Percentiles rank a stretch among this genome's conserved stretches.
Evolutionary conservation across 2,113 vertebrate species (phyloP).

Genomic region (Daphoenositta chrysoptera): DNA sequence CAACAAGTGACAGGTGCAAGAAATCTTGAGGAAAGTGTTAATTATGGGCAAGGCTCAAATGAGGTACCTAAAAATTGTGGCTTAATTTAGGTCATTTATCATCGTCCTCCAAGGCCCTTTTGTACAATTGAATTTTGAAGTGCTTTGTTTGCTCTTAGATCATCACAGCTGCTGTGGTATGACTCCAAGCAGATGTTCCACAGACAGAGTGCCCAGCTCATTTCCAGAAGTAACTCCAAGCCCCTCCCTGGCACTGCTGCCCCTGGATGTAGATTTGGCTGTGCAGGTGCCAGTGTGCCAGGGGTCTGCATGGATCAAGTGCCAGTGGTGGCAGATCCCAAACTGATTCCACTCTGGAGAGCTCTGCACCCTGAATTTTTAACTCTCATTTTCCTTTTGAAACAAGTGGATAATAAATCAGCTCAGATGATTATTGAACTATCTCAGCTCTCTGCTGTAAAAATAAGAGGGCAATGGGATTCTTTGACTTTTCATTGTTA

Average conservation of each 20-base stretch:
- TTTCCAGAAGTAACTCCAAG: conserved; percentile 55
- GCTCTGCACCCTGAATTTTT: not conserved
- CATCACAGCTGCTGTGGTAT: conserved; percentile 73
- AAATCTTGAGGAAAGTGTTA: conserved; percentile 59
- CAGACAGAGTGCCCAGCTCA: conserved; percentile 40
- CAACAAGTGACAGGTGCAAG: conserved; percentile 72
- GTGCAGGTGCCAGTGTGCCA: conserved; percentile 42
- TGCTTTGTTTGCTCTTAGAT: conserved; percentile 72
- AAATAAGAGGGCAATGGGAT: not conserved
- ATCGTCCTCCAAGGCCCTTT: conserved; percentile 73
- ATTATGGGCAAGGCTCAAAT: conserved; percentile 69
- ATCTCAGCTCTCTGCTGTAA: not conserved
- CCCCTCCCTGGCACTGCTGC: conserved; percentile 51
- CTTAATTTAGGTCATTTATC: conserved; percentile 80
- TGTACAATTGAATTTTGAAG: conserved; percentile 72
- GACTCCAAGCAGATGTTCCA: conserved; percentile 76
- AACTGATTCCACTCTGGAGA: not conserved
- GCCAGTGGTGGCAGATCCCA: conserved; percentile 16
- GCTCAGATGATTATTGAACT: not conserved
- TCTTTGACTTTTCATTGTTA: not conserved
- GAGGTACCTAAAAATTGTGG: conserved; percentile 70
- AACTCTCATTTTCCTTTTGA: not conserved
- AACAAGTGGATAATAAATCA: not conserved
- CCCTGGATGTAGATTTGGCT: not conserved
- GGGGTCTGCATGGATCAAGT: not conserved